Evolutionary conservation across 2,888 invertebrate genomes (phyloP).

Genomic region (Cryptosula pallasiana): DNA sequence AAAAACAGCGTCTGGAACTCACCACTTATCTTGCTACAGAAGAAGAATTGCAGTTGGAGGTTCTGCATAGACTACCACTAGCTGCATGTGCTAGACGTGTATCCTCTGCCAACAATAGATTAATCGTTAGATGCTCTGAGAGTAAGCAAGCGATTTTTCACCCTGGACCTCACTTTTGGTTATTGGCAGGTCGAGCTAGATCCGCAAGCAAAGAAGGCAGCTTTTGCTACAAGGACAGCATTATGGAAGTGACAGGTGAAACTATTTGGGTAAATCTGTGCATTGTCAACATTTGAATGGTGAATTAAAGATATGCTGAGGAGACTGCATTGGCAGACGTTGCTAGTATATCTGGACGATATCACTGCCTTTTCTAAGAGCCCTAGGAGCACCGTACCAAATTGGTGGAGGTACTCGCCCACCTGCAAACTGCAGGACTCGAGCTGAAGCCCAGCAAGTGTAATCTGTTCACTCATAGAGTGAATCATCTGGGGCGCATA

Average conservation of each 20-base stretch:
- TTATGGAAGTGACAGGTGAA: not conserved
- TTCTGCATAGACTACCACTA: not conserved
- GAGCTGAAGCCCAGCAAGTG: not conserved
- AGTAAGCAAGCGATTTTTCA: conserved; percentile 26
- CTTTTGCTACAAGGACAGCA: not conserved
- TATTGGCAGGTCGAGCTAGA: not conserved
- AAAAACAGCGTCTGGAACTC: not conserved
- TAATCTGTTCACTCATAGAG: not conserved
- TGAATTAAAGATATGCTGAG: not conserved
- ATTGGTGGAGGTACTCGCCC: not conserved
- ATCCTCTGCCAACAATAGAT: conserved; percentile 27
- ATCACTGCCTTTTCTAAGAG: not conserved
- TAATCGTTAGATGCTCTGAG: conserved; percentile 26
- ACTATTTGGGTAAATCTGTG: not conserved
- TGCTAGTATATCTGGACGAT: not conserved
- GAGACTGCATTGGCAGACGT: not conserved
- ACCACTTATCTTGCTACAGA: not conserved
- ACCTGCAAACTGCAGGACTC: not conserved
- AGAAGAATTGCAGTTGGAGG: not conserved
- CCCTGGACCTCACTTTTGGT: conserved; percentile 24
- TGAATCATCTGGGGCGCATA: not conserved
- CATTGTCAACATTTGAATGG: not conserved
- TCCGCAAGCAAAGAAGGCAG: not conserved
- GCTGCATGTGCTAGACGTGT: conserved; percentile 25
- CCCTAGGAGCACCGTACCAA: not conserved